Evolutionary conservation across 2,888 invertebrate species (phyloP), one percentile per base, ranked within the genome.

Genomic region (Synanthedon vespiformis): DNA sequence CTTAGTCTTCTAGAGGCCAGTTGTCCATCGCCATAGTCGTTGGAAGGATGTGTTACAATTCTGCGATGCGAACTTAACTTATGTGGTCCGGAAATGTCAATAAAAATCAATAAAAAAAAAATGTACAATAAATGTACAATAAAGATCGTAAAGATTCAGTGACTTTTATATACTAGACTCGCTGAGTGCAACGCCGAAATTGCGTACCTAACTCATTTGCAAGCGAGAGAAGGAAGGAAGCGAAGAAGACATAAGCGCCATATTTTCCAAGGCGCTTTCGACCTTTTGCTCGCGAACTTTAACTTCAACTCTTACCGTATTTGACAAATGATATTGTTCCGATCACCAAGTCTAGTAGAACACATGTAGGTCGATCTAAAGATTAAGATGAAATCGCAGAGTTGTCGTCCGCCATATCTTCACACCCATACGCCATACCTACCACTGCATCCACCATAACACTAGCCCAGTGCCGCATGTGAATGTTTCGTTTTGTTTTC

Each of bases 401-500:
- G 72, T 70, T 75, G 77, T 76, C 60, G 56, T 65, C 70, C 67
- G 62, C 60, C 68, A 65, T 63, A 61, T 63, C 61, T 64, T 67
- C 74, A 77, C 75, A 66, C 67, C 68, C 70, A 72, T 34, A 34
- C 34, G 34, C 34, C 34, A 10, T 34, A 34, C 34, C 34, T 68
- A 48, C 64, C 74, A 77, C 80, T 75, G 80, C 84, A 84, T 84
- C 80, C 82, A 79, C 76, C 77, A 77, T 72, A 50, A 22, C 83
- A 83, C 77, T 66, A 80, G 81, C 80, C 80, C 75, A 67, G 74
- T 77, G 85, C 85, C 84, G 88, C 88, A 88, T 88, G 88, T 88
- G 88, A 87, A 88, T 88, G 88, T 88, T 88, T 88, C 85, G 74
- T 86, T 87, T 86, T 84, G 65, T 85, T 87, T 86, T 88, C 83